phyloP scores from a whole-genome alignment of 2,888 invertebrate genomes.

The Morpho deidamia region DNA sequence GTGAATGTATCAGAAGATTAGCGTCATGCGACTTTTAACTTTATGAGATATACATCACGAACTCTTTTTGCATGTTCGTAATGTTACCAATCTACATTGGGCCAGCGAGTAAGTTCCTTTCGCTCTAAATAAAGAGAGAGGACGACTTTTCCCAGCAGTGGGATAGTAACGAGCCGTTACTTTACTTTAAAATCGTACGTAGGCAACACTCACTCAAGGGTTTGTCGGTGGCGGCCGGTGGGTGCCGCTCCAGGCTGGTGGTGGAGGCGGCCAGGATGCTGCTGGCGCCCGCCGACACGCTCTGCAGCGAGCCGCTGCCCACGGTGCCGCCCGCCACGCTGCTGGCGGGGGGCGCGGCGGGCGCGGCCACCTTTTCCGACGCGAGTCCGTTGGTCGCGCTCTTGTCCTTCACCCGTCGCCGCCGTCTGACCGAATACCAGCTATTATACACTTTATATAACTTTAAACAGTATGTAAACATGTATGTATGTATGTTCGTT shows the following conservation, averaged over 20 bases:
- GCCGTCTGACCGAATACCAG: conserved; percentile 19
- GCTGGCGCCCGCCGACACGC: conserved; percentile 77
- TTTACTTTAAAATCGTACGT: not conserved
- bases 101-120: no score
- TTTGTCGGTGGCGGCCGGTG: conserved; percentile 3
- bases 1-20: no score
- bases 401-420: conserved; percentile 23
- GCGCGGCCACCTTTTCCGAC: conserved; percentile 5
- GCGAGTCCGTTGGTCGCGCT: conserved; percentile 12
- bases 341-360: conserved; percentile 4
- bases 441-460: no score
- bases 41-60: no score
- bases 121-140: no score
- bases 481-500: not conserved
- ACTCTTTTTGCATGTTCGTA: no score
- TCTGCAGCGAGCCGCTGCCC: conserved; percentile 67
- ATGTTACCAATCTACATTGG: not conserved
- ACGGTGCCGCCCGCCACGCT: conserved; percentile 22
- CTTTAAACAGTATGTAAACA: no score
- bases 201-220: not conserved
- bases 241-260: conserved; percentile 53
- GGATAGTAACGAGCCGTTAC: no score
- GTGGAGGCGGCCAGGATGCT: conserved; percentile 78
- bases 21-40: no score
- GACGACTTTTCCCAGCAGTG: no score